These are phyloP conservation scores for Drosophila borealis DNA, from an alignment of 2,888 invertebrate genomes.

Conservation along the genomic window DNA sequence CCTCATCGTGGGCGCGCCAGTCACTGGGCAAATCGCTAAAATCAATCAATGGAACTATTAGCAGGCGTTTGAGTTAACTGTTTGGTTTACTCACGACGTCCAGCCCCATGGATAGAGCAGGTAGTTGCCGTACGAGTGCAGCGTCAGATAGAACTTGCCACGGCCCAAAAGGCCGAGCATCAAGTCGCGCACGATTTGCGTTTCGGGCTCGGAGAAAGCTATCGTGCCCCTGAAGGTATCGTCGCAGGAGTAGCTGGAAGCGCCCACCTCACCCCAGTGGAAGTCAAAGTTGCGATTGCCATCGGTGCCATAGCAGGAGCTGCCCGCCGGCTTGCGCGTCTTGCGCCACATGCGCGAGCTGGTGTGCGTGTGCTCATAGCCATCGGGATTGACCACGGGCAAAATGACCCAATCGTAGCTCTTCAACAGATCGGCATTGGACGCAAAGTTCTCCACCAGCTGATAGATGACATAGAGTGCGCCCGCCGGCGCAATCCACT, in stretches of 20 bases:
- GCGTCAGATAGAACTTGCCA: slow-evolving; percentile 88
- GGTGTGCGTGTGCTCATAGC: slow-evolving; percentile 88
- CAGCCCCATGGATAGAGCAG: slow-evolving; percentile 88
- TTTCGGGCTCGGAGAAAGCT: slow-evolving; percentile 89
- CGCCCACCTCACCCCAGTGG: slow-evolving; percentile 86
- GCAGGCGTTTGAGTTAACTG: too few species aligned
- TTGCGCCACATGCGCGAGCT: slow-evolving; percentile 86
- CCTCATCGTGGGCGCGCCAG: slow-evolving; percentile 83
- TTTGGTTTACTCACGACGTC: slow-evolving; percentile 81
- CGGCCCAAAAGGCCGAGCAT: slow-evolving; percentile 84
- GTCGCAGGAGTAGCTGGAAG: slow-evolving; percentile 85
- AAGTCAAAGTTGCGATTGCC: slow-evolving; percentile 89
- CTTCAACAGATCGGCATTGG: slow-evolving; percentile 86
- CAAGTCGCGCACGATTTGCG: slow-evolving; percentile 86
- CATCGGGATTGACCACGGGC: slow-evolving; percentile 90
- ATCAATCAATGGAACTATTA: background rate
- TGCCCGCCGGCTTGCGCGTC: slow-evolving; percentile 85
- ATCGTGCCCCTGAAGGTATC: slow-evolving; percentile 87
- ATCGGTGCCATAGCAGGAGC: slow-evolving; percentile 86
- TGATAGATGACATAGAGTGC: slow-evolving; percentile 87
- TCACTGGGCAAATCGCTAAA: slow-evolving; percentile 83
- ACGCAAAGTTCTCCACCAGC: slow-evolving; percentile 86
- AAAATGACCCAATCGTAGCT: slow-evolving; percentile 88
- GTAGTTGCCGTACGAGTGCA: slow-evolving; percentile 90
- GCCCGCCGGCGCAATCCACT: slow-evolving; percentile 89